Percentiles rank a stretch among this genome's conserved stretches.
These are phyloP conservation scores for Tanytarsus gracilentus DNA, from an alignment of 2,888 invertebrate genomes.

Conservation along the genomic window DNA sequence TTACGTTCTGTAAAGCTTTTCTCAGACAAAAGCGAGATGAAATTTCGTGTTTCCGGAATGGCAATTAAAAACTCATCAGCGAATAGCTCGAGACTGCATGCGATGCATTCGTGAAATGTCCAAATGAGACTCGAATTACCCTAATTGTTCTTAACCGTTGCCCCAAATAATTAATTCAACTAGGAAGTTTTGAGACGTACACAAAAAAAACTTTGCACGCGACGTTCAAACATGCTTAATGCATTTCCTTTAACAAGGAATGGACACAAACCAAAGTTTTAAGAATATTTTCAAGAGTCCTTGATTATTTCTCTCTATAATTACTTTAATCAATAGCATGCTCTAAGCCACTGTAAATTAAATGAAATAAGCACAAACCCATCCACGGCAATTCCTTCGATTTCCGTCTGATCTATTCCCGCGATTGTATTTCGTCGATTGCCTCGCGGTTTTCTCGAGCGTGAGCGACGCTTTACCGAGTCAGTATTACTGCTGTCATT, in stretches of 20 bases:
- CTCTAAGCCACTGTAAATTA: conserved; percentile 3
- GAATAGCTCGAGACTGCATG: neutral
- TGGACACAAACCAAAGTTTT: neutral
- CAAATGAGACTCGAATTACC: too few species aligned
- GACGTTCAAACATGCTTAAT: neutral
- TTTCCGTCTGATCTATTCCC: conserved; percentile 83
- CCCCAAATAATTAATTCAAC: too few species aligned
- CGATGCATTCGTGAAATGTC: neutral
- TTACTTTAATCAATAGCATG: conserved; percentile 7
- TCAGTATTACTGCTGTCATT: conserved; percentile 30
- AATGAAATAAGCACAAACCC: conserved; percentile 52
- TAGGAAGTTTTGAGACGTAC: too few species aligned
- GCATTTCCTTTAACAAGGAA: neutral
- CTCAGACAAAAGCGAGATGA: neutral
- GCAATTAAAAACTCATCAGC: conserved; percentile 26
- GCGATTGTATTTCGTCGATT: conserved; percentile 85
- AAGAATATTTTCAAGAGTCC: neutral
- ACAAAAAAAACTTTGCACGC: neutral
- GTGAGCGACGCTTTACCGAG: conserved; percentile 59
- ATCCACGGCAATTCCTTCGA: conserved; percentile 66
- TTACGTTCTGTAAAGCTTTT: neutral
- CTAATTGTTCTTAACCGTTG: too few species aligned
- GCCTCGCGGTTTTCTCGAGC: conserved; percentile 66
- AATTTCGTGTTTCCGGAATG: too few species aligned
- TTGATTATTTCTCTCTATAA: neutral